Percentiles rank a stretch among this genome's conserved stretches.
Evolutionary conservation across 2,888 invertebrate species (phyloP).

Genomic region (Acrocera orbiculus): DNA sequence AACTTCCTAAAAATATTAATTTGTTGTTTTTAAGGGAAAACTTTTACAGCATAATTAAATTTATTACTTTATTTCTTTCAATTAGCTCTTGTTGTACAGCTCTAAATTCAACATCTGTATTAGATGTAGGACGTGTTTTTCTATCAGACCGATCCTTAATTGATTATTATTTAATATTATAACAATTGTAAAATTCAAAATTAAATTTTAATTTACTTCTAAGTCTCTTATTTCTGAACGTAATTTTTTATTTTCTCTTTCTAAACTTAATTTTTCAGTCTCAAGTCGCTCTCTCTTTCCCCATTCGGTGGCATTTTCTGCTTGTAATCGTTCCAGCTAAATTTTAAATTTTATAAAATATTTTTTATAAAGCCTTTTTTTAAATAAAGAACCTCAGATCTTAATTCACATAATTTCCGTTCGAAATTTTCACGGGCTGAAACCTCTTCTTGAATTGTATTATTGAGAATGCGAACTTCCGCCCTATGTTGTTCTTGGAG

Average conservation of each 20-base stretch:
- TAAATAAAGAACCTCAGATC: constrained; percentile 41
- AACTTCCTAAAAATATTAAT: constrained; percentile 37
- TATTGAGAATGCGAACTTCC: constrained; percentile 40
- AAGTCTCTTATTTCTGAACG: constrained; percentile 47
- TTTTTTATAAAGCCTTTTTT: no score
- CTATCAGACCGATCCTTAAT: constrained; percentile 45
- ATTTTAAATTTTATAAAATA: background rate
- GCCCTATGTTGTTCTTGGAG: constrained; percentile 52
- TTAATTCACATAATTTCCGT: constrained; percentile 48
- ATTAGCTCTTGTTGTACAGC: constrained; percentile 47
- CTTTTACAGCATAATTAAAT: background rate
- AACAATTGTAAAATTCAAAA: background rate
- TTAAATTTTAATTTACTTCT: constrained; percentile 20
- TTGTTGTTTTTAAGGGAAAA: background rate
- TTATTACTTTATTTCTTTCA: constrained; percentile 42
- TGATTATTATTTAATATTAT: background rate
- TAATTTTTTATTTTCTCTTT: constrained; percentile 78
- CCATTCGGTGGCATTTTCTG: constrained; percentile 89
- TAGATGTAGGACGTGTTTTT: constrained; percentile 42
- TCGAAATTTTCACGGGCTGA: constrained; percentile 50
- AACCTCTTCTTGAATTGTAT: constrained; percentile 45
- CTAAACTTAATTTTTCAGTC: constrained; percentile 71
- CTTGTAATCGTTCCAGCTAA: constrained; percentile 71
- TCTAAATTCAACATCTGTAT: constrained; percentile 44
- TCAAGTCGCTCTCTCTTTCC: constrained; percentile 77